Evolutionary conservation across 2,797 vertebrate genomes (phyloP), one percentile per base, ranked within the genome.

Genomic region (Sebastes glaucus): DNA sequence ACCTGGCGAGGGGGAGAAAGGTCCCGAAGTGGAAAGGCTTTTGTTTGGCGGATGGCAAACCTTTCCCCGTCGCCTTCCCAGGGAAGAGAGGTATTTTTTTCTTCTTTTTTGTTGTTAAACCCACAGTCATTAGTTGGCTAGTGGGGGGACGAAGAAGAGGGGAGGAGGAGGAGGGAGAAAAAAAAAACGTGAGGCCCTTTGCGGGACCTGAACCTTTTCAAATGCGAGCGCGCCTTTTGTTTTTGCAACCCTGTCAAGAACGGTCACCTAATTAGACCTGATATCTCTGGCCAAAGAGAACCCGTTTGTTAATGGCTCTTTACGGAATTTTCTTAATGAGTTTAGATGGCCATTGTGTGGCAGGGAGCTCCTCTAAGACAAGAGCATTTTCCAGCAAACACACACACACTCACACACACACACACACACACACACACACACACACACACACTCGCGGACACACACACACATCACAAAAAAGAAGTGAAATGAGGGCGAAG

Each of bases 281-380:
- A 97, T 97, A 97, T 96, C 96, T 98, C 95, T 81, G 90, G 91
- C 90, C 91, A 82, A 84, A 93, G 92, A 93, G 92, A 88, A 91
- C 83, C 94, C 91, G 96, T 97, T 96, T 95, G 95, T 97, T 97
- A 97, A 97, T 97, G 96, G 95, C 97, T 97, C 96, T 97, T 97
- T 96, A 92, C 94, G 93, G 96, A 97, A 97, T 98, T 97, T 96
- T 96, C 96, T 98, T 98, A 98, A 99, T 98, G 98, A 98, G 97
- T 98, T 98, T 97, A 95, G 93, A 96, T 97, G 96, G 95, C 96
- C 97, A 98, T 98, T 98, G 97, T 97, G 95, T 91, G 84, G 92
- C 94, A 89, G 90, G 89, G 95, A 90, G 93, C 93, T 95, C 92
- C 93, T 95, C 93, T 93, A 96, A 95, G 94, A 94, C 90, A 93